Conservation (phyloP, 1,140 invertebrate species). For the Periplaneta americana region DNA sequence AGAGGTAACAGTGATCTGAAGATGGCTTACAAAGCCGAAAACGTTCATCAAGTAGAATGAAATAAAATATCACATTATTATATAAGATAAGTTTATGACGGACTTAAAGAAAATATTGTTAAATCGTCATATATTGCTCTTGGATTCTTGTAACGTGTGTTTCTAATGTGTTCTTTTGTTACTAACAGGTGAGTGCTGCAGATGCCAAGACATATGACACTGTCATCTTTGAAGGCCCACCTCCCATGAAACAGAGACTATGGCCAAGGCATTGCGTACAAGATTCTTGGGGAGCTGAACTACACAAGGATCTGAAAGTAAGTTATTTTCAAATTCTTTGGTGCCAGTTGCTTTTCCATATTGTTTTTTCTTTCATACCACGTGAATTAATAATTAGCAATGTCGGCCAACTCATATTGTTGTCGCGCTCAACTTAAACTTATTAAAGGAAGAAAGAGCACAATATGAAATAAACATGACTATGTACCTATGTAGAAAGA, state of each 20-base stretch:
- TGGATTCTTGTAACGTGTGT: background rate
- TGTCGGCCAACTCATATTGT: too few species aligned
- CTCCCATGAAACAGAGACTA: conserved; percentile 74
- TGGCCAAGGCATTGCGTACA: conserved; percentile 97
- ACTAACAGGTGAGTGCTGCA: conserved; percentile 43
- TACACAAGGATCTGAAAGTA: conserved; percentile 88
- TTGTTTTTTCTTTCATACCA: background rate
- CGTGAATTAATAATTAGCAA: background rate
- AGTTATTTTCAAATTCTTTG: conserved; percentile 2
- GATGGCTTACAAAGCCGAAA: too few species aligned
- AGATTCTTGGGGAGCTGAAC: conserved; percentile 87
- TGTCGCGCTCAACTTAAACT: background rate
- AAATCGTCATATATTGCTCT: too few species aligned
- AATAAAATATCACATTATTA: too few species aligned
- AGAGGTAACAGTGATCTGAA: too few species aligned
- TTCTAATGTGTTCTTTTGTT: background rate
- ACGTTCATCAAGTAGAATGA: too few species aligned
- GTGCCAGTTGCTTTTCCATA: background rate
- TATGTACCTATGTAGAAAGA: too few species aligned
- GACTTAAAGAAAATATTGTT: too few species aligned
- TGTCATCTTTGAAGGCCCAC: conserved; percentile 84
- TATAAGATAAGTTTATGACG: too few species aligned
- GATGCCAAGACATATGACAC: conserved; percentile 83
- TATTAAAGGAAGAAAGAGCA: background rate
- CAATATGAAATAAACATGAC: too few species aligned